Conservation (phyloP, 2,888 invertebrate species). For the Hymenopus coronatus region DNA sequence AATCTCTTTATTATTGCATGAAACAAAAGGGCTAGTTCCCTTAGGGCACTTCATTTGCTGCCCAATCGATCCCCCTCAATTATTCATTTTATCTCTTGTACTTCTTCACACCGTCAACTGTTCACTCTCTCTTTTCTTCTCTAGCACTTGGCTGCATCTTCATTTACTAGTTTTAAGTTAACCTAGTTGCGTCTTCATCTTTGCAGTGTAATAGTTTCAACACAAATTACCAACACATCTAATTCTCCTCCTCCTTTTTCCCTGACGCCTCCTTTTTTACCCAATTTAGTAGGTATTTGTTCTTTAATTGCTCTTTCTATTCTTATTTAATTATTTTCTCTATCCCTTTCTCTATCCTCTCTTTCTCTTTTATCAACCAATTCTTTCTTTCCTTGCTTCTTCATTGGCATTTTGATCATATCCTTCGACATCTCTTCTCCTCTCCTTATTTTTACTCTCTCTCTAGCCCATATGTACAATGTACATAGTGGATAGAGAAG, state of each 20-base stretch:
- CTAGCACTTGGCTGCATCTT: not conserved
- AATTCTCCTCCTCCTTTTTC: no score
- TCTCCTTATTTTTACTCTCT: not conserved
- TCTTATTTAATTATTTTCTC: no score
- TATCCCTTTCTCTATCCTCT: no score
- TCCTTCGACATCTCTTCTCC: not conserved
- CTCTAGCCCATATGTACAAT: no score
- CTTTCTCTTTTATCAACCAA: no score
- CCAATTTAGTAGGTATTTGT: not conserved
- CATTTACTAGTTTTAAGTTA: not conserved
- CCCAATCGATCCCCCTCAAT: slow-evolving; percentile 17
- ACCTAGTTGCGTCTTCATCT: not conserved
- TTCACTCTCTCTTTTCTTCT: not conserved
- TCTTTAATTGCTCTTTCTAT: no score
- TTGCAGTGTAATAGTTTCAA: no score
- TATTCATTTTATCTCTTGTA: slow-evolving; percentile 7
- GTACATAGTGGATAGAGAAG: no score
- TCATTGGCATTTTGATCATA: no score
- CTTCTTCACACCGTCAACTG: not conserved
- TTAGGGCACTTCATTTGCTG: slow-evolving; percentile 24
- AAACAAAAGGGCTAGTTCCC: slow-evolving; percentile 25
- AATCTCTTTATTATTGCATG: slow-evolving; percentile 30
- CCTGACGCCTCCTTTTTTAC: not conserved
- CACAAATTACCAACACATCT: no score
- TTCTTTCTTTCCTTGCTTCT: no score